Base-by-base conservation (phyloP, 2,113 vertebrate genomes). In the Phylloscopus whistleri region DNA sequence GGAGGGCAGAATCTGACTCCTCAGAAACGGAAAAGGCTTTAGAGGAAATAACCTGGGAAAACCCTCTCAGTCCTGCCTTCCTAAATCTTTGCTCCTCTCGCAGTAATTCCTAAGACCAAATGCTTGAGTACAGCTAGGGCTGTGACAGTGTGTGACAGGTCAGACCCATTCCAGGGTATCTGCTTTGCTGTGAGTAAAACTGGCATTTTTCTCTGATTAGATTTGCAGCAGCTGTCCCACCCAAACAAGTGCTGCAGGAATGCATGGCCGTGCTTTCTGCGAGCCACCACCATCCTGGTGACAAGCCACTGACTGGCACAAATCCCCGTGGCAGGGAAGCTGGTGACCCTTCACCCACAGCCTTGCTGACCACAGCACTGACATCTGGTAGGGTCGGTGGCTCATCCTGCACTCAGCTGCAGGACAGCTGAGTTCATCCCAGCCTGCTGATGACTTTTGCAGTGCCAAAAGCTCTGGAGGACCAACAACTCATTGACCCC, bases 261-360 rank as follows among this genome's bases (percentile, higher is more conserved):
- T 7, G 27, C 33, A 19, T 0, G 1, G 41, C 37, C 3, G 1
- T 44, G 30, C 58, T 73, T 49, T 4, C 0, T 43, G 37, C 2
- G 5, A 90, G 63, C 83, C 31, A 31, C 43, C 5, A 0, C 49
- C 21, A 2, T 0, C 0, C 52, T 17, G 15, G 35, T 46, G 41
- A n/a, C 49, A 48, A 44, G 37, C 46, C 70, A 37, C 16, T 0
- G 1, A 17, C 66, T n/a, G 66, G 11, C 66, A 78, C 49, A 76
- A 43, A n/a, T 6, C 15, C n/a, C 39, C 41, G 31, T 0, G 3
- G 13, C 4, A 5, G 55, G 22, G 35, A 53, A 74, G 20, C 33
- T 10, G 5, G 13, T n/a, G 20, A 18, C 0, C 0, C 30, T 73
- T 74, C 37, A n/a, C 24, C 26, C 3, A 0, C 51, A 44, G 8